These are phyloP conservation scores for Noctua fimbriata DNA, from an alignment of 2,888 invertebrate genomes.

Conservation along the genomic window DNA sequence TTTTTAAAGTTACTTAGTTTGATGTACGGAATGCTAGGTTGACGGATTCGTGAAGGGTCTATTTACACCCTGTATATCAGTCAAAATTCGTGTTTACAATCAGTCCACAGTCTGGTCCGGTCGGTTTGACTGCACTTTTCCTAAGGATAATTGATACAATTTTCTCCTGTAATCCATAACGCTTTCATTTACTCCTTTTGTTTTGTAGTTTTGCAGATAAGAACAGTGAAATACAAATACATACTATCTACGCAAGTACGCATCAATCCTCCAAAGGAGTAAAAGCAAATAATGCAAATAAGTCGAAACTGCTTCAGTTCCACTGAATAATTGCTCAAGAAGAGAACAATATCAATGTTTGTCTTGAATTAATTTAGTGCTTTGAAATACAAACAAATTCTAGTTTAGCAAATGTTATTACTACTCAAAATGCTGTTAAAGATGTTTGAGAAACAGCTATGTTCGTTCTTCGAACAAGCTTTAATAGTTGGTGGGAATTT, in stretches of 20 bases:
- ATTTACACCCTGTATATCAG: too few species aligned
- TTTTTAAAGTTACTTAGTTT: too few species aligned
- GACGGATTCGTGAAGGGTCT: too few species aligned
- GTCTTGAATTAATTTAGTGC: constrained; percentile 38
- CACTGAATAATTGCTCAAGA: constrained; percentile 33
- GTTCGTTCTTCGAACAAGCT: neutral
- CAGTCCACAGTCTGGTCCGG: too few species aligned
- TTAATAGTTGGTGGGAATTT: neutral
- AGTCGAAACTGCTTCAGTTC: constrained; percentile 20
- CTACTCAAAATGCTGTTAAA: constrained; percentile 25
- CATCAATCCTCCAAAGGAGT: constrained; percentile 27
- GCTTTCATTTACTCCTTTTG: neutral
- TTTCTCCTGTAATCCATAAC: neutral
- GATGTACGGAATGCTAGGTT: too few species aligned
- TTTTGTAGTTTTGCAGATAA: neutral
- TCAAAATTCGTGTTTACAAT: too few species aligned
- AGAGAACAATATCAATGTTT: constrained; percentile 38
- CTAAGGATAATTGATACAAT: too few species aligned
- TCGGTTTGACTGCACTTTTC: too few species aligned
- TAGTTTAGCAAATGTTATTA: constrained; percentile 32
- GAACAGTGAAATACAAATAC: neutral
- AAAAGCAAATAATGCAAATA: constrained; percentile 35
- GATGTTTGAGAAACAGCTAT: constrained; percentile 6
- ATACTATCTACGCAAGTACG: neutral
- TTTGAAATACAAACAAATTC: constrained; percentile 41